These are phyloP conservation scores for Tethya wilhelma DNA, from an alignment of 37 sponge, comb jelly and placozoan species.

Conservation along the genomic window DNA sequence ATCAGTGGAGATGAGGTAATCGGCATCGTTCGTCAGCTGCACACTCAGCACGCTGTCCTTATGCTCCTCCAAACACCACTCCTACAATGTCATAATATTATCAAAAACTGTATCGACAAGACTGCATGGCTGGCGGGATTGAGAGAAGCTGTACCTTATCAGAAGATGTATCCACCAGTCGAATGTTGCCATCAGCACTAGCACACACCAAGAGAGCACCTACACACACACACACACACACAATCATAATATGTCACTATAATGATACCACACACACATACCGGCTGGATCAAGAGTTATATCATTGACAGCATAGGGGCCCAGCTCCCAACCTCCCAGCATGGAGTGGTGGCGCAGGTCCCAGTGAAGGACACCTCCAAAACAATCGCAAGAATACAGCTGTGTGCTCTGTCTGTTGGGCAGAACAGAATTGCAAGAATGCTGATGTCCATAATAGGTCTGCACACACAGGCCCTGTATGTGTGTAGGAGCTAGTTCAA, in stretches of 20 bases:
- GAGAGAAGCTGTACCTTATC: not conserved
- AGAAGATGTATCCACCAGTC: conserved; percentile 53
- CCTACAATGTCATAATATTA: conserved; percentile 19
- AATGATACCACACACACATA: not conserved
- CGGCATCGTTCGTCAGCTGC: conserved; percentile 54
- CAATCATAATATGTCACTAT: too few species aligned
- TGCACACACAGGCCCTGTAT: conserved; percentile 94
- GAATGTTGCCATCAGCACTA: conserved; percentile 62
- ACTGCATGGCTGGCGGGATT: not conserved
- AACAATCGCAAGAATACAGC: conserved; percentile 76
- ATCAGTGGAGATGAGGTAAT: conserved; percentile 63
- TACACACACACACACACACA: conserved; percentile 4
- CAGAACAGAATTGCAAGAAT: conserved; percentile 81
- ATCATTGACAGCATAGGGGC: conserved; percentile 74
- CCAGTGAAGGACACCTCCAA: conserved; percentile 80
- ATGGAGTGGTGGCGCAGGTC: conserved; percentile 47
- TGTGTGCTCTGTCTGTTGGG: conserved; percentile 50
- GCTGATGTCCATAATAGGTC: conserved; percentile 86
- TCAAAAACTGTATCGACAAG: not conserved
- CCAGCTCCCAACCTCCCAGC: conserved; percentile 55
- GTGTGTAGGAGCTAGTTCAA: too few species aligned
- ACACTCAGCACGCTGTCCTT: conserved; percentile 70
- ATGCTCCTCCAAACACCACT: conserved; percentile 66
- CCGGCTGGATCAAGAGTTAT: conserved; percentile 85
- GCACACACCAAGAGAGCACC: conserved; percentile 70